Base-by-base conservation (phyloP, 2,888 invertebrate genomes). In the Drosophila sordidula region DNA sequence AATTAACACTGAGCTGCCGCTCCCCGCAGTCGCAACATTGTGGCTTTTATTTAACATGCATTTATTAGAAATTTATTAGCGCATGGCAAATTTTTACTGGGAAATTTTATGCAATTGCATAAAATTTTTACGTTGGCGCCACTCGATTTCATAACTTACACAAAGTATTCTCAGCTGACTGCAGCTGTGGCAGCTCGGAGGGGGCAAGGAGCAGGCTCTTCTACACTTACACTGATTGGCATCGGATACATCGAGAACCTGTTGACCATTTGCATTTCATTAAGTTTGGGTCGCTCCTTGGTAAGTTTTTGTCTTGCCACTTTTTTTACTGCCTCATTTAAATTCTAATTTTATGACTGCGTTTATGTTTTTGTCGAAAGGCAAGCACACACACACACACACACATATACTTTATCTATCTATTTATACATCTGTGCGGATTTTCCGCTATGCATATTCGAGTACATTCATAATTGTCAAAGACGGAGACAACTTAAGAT, bases 181-280 rank as follows among this genome's bases (percentile, higher is more conserved):
- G 51, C 39, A 36, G 57, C 47, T 16, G 29, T 22, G 25, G 25
- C 16, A n/a, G 38, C 2, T 16, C 6, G 4, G 16, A 22, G 39
- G 25, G 16, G 39, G 12, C 11, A 8, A 18, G 51, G 52, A 25
- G 58, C 46, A 39, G 50, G 26, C 44, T 39, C 32, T 39, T 44
- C 64, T 70, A 57, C 71, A 85, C 86, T 85, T 85, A 87, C 70
- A 74, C 73, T 86, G 88, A 86, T 87, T 85, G 87, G 82, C 80
- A 82, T 76, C 80, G 70, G 59, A 39, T 44, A 69, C 54, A 62
- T 61, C 25, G 55, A 36, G 64, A 81, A 90, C 90, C 89, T 90
- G 85, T 89, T 91, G 90, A 89, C 90, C 90, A 89, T 91, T 90
- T 91, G 87, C 90, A 90, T 90, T 76, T 87, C 87, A 90, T 90